A percentile compares a stretch with the other conserved stretches of the same genome.
These are phyloP conservation scores for Hipposideros armiger DNA, from an alignment of 2,113 vertebrate species.

Conservation along the genomic window DNA sequence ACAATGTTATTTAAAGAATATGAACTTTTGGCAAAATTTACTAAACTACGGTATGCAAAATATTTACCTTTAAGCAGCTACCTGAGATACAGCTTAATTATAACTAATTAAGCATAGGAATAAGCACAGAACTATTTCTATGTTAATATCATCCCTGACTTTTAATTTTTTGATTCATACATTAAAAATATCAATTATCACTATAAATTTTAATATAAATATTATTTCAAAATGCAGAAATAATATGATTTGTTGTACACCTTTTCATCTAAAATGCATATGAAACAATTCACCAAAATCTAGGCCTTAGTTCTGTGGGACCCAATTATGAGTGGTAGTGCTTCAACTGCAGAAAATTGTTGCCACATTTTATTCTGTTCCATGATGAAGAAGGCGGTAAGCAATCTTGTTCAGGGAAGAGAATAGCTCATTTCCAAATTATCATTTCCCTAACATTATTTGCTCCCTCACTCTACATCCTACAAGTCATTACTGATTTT, in stretches of 20 bases:
- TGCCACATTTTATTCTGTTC: slow-evolving; percentile 91
- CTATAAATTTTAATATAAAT: slow-evolving; percentile 80
- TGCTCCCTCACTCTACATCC: slow-evolving; percentile 23
- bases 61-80: slow-evolving; percentile 59
- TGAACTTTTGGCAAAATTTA: slow-evolving; percentile 55
- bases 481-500: slow-evolving; percentile 53
- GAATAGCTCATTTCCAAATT: slow-evolving; percentile 79
- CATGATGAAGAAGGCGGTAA: slow-evolving; percentile 87
- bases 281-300: slow-evolving; percentile 84
- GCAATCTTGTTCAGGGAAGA: slow-evolving; percentile 86
- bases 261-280: slow-evolving; percentile 86
- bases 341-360: slow-evolving; percentile 91
- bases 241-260: slow-evolving; percentile 78
- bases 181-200: slow-evolving; percentile 79
- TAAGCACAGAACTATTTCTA: slow-evolving; percentile 74
- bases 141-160: slow-evolving; percentile 77
- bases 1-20: slow-evolving; percentile 72
- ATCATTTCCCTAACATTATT: slow-evolving; percentile 78
- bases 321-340: slow-evolving; percentile 86
- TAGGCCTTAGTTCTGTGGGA: slow-evolving; percentile 85
- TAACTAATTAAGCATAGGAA: neutral
- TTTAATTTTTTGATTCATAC: slow-evolving; percentile 80
- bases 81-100: slow-evolving; percentile 63
- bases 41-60: slow-evolving; percentile 61
- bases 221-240: slow-evolving; percentile 80